Percentiles rank a stretch among this genome's conserved stretches.
Evolutionary conservation across 2,888 invertebrate species (phyloP).

Genomic region (Eupithecia subumbrata): DNA sequence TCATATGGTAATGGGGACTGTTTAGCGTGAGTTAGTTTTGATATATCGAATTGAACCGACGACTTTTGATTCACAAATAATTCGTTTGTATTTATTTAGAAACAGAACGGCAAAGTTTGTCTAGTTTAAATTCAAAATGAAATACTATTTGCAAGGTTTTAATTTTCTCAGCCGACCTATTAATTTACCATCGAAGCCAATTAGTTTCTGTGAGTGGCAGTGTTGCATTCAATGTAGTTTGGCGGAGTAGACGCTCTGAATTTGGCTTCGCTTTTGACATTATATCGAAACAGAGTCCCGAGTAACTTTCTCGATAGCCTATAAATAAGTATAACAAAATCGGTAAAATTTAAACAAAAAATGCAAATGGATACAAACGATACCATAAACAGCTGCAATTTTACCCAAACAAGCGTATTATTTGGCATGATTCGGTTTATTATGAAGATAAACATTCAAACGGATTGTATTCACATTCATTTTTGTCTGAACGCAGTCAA

Average conservation of each 20-base stretch:
- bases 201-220: background rate
- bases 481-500: constrained; percentile 24
- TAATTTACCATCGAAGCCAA: background rate
- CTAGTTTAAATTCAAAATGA: background rate
- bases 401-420: background rate
- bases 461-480: background rate
- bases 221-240: background rate
- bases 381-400: constrained; percentile 2
- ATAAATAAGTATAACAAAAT: background rate
- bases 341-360: background rate
- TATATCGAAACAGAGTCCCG: background rate
- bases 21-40: constrained; percentile 9
- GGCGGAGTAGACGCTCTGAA: background rate
- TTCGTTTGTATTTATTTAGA: background rate
- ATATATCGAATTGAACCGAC: background rate
- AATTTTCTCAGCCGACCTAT: background rate
- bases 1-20: constrained; percentile 9
- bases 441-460: background rate
- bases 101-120: background rate
- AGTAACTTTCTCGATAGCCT: background rate
- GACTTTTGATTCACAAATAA: background rate
- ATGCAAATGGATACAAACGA: background rate
- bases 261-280: background rate
- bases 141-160: background rate
- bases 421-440: background rate